Evolutionary conservation across 2,113 vertebrate genomes (phyloP).

Genomic region (Ceyx cyanopectus): DNA sequence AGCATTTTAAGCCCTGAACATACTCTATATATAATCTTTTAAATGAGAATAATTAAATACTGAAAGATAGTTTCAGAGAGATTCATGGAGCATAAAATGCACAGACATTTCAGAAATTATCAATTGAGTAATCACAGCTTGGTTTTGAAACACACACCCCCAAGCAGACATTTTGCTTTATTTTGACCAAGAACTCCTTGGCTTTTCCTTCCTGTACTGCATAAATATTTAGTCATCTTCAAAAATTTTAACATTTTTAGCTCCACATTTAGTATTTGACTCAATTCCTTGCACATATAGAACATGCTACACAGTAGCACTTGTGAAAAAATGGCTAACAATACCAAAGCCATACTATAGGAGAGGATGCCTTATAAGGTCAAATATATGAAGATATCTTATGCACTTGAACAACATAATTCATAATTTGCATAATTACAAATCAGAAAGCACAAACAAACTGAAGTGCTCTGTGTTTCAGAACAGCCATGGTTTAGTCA

Average conservation of each 20-base stretch:
- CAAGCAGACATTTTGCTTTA: not conserved
- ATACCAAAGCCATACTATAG: not conserved
- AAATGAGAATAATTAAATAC: not conserved
- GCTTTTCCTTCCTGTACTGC: slow-evolving; percentile 10
- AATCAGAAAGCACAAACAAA: not conserved
- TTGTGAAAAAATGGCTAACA: not conserved
- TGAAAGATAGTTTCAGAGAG: not conserved
- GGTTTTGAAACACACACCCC: not conserved
- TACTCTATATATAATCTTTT: not conserved
- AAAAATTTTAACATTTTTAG: slow-evolving; percentile 33
- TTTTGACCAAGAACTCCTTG: slow-evolving; percentile 3
- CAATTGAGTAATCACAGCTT: not conserved
- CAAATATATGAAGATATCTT: not conserved
- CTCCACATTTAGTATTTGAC: not conserved
- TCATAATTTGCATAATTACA: not conserved
- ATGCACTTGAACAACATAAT: not conserved
- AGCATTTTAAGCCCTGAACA: not conserved
- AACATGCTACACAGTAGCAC: not conserved
- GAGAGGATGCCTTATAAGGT: not conserved
- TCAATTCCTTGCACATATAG: not conserved
- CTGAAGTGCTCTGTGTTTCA: not conserved
- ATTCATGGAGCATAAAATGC: not conserved
- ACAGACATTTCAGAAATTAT: not conserved
- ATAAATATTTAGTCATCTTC: slow-evolving; percentile 43
- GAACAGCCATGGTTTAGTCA: not conserved